Percentiles rank a stretch among this genome's conserved stretches.
Evolutionary conservation across 2,888 invertebrate genomes (phyloP).

Genomic region (Himalopsyche anomala): DNA sequence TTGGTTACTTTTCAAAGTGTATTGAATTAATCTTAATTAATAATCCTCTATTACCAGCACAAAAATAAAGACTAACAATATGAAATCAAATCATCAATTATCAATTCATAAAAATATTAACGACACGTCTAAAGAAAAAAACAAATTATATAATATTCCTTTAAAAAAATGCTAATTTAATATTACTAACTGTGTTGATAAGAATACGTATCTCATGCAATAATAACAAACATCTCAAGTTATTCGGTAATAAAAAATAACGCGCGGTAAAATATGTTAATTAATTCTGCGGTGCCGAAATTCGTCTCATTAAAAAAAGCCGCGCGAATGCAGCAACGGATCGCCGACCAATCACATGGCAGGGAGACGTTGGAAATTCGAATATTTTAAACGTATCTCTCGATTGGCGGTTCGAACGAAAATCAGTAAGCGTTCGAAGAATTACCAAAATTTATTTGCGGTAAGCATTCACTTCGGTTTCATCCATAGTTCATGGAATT

Average conservation of each 20-base stretch:
- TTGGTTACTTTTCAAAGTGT: background rate
- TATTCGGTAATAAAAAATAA: constrained; percentile 29
- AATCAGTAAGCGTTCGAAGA: background rate
- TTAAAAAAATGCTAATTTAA: constrained; percentile 3
- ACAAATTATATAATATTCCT: background rate
- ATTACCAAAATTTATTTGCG: background rate
- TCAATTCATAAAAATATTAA: background rate
- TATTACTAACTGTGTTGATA: background rate
- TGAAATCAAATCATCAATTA: background rate
- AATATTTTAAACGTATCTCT: constrained; percentile 5
- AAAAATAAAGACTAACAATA: background rate
- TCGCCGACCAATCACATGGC: background rate
- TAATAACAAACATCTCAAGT: constrained; percentile 29
- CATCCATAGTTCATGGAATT: background rate
- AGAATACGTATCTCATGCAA: background rate
- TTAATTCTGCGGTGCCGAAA: constrained; percentile 16
- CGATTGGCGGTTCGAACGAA: constrained; percentile 11
- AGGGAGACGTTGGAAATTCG: background rate
- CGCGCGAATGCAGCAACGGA: constrained; percentile 28
- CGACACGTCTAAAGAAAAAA: background rate
- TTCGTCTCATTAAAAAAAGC: constrained; percentile 28
- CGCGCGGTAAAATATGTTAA: constrained; percentile 11
- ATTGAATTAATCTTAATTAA: background rate
- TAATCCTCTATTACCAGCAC: background rate
- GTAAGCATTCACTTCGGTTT: constrained; percentile 8